These are phyloP conservation scores for Amyelois transitella DNA, from an alignment of 1,140 invertebrate genomes.

Conservation along the genomic window DNA sequence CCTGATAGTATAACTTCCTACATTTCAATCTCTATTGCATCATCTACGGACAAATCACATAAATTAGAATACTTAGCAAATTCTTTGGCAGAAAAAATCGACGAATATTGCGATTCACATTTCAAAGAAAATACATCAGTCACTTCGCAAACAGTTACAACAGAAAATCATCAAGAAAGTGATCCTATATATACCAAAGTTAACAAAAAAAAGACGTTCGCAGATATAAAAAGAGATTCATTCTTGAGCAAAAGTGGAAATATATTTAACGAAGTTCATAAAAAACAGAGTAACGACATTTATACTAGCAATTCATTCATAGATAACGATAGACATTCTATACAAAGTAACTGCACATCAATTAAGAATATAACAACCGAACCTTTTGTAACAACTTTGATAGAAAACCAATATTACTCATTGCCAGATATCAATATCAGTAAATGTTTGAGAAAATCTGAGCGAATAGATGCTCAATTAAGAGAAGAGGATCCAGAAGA, in stretches of 20 bases:
- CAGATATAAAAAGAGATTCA: slow-evolving; percentile 54
- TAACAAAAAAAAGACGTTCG: slow-evolving; percentile 62
- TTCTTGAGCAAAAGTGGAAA: slow-evolving; percentile 42
- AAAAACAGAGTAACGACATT: slow-evolving; percentile 38
- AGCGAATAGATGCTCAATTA: slow-evolving; percentile 79
- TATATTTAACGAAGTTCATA: slow-evolving; percentile 37
- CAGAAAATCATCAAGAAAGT: slow-evolving; percentile 30
- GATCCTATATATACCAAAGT: slow-evolving; percentile 60
- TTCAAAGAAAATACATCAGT: slow-evolving; percentile 49
- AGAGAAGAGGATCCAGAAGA: slow-evolving; percentile 70
- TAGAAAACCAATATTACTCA: slow-evolving; percentile 80
- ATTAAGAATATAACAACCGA: slow-evolving; percentile 72
- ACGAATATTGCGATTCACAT: slow-evolving; percentile 72
- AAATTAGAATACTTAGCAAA: slow-evolving; percentile 71
- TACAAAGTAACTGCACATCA: slow-evolving; percentile 50
- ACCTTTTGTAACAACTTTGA: slow-evolving; percentile 71
- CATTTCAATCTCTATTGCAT: slow-evolving; percentile 66
- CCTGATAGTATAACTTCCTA: slow-evolving; percentile 71
- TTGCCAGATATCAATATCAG: slow-evolving; percentile 80
- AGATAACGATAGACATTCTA: slow-evolving; percentile 42
- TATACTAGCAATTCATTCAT: slow-evolving; percentile 56
- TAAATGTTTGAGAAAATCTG: slow-evolving; percentile 78
- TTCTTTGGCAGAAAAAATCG: slow-evolving; percentile 72
- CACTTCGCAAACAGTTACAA: slow-evolving; percentile 31
- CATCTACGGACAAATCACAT: slow-evolving; percentile 63